Percentiles rank a stretch among this genome's conserved stretches.
Conservation (phyloP, 2,113 vertebrate genomes). For the Riparia riparia region DNA sequence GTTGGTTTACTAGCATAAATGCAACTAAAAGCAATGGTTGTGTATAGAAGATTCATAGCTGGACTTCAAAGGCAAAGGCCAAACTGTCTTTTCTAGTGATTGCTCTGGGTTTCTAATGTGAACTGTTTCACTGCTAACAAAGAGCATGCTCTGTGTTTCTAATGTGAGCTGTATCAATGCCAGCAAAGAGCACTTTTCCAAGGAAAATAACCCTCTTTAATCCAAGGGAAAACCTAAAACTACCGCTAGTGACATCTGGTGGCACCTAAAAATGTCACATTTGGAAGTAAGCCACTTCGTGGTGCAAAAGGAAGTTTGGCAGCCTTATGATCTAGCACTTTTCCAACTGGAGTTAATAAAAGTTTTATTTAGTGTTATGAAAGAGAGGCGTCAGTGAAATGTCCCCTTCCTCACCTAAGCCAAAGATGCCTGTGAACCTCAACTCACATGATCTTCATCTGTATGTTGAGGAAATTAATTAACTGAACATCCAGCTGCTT, state of each 20-base stretch:
- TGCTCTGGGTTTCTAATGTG: background rate
- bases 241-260: constrained; percentile 43
- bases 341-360: background rate
- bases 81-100: background rate
- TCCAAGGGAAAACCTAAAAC: background rate
- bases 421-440: background rate
- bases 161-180: background rate
- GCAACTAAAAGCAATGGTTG: background rate
- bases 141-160: background rate
- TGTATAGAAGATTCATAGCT: background rate
- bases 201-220: background rate
- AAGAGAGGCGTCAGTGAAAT: background rate
- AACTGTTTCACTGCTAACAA: background rate
- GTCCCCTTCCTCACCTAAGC: rapidly evolving
- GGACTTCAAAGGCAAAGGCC: background rate
- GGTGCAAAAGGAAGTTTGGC: background rate
- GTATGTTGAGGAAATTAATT: background rate
- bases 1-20: background rate
- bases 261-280: constrained; percentile 30
- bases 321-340: background rate
- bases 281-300: background rate
- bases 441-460: background rate
- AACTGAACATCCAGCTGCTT: background rate
- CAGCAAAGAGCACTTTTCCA: background rate
- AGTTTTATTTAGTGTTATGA: background rate